Base-by-base conservation (phyloP, 1,140 invertebrate species). In the Philotrypesis tridentata region DNA sequence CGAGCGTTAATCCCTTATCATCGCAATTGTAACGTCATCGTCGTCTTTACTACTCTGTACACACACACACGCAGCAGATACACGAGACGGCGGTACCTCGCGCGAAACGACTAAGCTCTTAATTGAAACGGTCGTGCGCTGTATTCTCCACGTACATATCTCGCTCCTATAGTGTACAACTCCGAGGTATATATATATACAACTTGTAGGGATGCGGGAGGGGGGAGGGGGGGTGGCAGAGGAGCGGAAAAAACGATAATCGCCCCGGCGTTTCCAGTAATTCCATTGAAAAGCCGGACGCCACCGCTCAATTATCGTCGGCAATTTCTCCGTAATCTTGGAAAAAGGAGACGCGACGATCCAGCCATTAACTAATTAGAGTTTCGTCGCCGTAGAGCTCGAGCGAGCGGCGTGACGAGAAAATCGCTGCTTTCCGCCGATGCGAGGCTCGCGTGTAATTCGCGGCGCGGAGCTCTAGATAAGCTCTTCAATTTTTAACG, bases 401-500 rank as follows among this genome's bases (percentile, higher is more conserved):
- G 3, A 4, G 29, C 27, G 11, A 12, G 11, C 2, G 71, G n/a
- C 83, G 74, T 84, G 83, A 88, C 83, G 84, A 84, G 84, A 86
- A 86, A 85, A 88, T 89, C 85, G 85, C 65, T 71, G 84, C 81
- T 86, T 87, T 87, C 86, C 85, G 86, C 85, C 21, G 60, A 48
- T 60, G n/a, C 74, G 12, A 17, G 31, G 25, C 25, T 31, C 71
- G 68, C 75, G 80, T 60, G 73, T 86, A 87, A 87, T 87, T 87
- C 82, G 40, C 82, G 80, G 21, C 48, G 80, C 82, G 84, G 85
- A 78, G 48, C 83, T 11, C 9, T 68, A 84, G 84, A 86, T 85
- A 87, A 86, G 73, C 75, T 86, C 85, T 85, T 87, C 84, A 86
- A 88, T 89, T 87, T 55, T 89, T 82, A 86, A 84, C 79, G 70